phyloP scores from a whole-genome alignment of 2,888 invertebrate species.

The Heteromyza rotundicornis region DNA sequence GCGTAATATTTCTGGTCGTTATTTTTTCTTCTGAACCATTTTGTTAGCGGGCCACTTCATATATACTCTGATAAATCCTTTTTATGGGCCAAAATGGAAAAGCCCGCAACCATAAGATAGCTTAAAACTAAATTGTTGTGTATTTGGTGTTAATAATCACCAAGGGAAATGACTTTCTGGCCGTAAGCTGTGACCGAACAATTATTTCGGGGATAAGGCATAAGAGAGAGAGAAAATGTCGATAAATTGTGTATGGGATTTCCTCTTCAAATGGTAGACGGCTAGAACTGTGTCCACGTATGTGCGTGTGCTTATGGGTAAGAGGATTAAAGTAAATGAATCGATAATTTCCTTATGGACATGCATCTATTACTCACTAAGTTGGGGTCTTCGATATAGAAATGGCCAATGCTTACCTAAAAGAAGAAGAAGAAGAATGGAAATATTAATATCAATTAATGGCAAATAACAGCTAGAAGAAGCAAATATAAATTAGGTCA shows the following conservation, averaged over 20 bases:
- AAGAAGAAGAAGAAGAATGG: not conserved
- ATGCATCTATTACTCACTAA: not conserved
- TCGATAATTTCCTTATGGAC: not conserved
- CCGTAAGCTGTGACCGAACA: not conserved
- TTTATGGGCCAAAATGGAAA: slow-evolving; percentile 3
- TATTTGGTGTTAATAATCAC: slow-evolving; percentile 26
- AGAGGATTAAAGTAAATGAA: not conserved
- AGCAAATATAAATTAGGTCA: too few relatives aligned
- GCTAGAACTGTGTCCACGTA: too few relatives aligned
- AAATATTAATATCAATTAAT: too few relatives aligned
- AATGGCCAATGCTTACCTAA: slow-evolving; percentile 7
- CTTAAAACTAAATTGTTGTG: slow-evolving; percentile 20
- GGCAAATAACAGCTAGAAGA: too few relatives aligned
- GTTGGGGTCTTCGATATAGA: not conserved
- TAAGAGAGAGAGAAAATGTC: too few relatives aligned
- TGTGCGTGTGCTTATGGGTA: too few relatives aligned
- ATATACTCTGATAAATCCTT: too few relatives aligned
- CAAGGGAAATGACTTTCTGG: slow-evolving; percentile 13
- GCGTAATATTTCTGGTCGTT: not conserved
- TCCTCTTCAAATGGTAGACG: too few relatives aligned
- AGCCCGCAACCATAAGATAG: slow-evolving; percentile 9
- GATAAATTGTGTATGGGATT: too few relatives aligned
- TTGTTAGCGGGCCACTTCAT: too few relatives aligned
- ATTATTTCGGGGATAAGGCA: too few relatives aligned
- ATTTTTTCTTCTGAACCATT: not conserved